Conservation (phyloP, 2,113 vertebrate species). For the Pomatorhinus ruficollis region DNA sequence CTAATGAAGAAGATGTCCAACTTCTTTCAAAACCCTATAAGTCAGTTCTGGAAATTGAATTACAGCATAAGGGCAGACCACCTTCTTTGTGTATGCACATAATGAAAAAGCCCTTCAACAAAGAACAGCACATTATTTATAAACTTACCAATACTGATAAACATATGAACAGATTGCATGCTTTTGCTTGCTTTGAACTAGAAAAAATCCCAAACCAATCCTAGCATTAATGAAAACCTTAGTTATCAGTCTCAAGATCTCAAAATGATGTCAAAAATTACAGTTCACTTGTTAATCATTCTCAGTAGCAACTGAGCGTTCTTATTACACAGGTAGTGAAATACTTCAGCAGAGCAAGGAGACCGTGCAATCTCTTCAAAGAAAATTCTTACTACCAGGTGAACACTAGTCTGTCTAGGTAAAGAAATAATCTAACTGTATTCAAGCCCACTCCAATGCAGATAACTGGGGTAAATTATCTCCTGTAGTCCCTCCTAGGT, state of each 20-base stretch:
- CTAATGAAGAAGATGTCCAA: not conserved
- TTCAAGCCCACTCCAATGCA: not conserved
- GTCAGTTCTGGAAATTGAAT: not conserved
- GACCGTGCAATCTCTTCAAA: not conserved
- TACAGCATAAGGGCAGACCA: not conserved
- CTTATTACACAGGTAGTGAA: not conserved
- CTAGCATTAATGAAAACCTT: not conserved
- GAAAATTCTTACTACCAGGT: not conserved
- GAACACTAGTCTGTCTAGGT: not conserved
- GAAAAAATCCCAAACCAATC: not conserved
- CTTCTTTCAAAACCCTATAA: not conserved
- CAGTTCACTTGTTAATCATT: not conserved
- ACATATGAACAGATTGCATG: not conserved
- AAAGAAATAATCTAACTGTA: not conserved
- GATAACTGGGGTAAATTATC: not conserved
- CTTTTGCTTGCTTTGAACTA: not conserved
- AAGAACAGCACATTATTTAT: not conserved
- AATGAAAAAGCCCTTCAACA: not conserved
- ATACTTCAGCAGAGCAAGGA: not conserved
- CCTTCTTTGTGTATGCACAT: not conserved
- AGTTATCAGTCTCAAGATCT: not conserved
- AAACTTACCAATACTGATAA: not conserved
- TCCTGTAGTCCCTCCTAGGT: not conserved
- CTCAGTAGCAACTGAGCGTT: not conserved
- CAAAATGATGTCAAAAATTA: not conserved